These are phyloP conservation scores for Dasypolia templi DNA, from an alignment of 2,888 invertebrate species.

Conservation along the genomic window DNA sequence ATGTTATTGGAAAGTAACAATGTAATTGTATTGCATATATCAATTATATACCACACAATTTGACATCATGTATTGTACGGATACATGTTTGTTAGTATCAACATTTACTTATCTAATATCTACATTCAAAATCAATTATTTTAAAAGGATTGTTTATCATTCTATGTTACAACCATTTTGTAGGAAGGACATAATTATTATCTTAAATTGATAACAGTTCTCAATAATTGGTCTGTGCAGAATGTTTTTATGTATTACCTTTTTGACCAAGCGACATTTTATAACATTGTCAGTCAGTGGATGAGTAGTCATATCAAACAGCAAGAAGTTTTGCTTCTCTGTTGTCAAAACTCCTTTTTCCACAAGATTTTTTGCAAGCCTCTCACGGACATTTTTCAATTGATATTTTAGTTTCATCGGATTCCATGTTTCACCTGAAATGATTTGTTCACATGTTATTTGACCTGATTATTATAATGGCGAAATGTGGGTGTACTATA, in stretches of 20 bases:
- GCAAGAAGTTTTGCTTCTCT: slow-evolving; percentile 99
- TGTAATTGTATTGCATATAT: background rate
- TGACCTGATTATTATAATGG: background rate
- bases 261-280: slow-evolving; percentile 99
- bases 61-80: background rate
- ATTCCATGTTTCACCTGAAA: slow-evolving; percentile 99
- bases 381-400: slow-evolving; percentile 99
- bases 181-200: slow-evolving; percentile 42
- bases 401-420: slow-evolving; percentile 99
- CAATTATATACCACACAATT: slow-evolving; percentile 2
- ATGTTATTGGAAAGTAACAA: slow-evolving; percentile 11
- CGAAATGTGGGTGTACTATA: too few species aligned
- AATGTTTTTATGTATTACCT: slow-evolving; percentile 90
- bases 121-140: slow-evolving; percentile 34
- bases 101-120: slow-evolving; percentile 30
- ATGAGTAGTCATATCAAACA: slow-evolving; percentile 99
- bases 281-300: slow-evolving; percentile 98
- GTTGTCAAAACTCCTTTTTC: slow-evolving; percentile 99
- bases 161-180: slow-evolving; percentile 20
- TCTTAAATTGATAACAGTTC: slow-evolving; percentile 46
- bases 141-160: slow-evolving; percentile 53
- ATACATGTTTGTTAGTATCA: slow-evolving; percentile 6
- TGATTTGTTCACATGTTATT: slow-evolving; percentile 17
- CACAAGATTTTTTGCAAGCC: slow-evolving; percentile 99
- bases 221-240: background rate